Evolutionary conservation across 2,113 vertebrate genomes (phyloP).

Genomic region (Melanerpes aurifrons): DNA sequence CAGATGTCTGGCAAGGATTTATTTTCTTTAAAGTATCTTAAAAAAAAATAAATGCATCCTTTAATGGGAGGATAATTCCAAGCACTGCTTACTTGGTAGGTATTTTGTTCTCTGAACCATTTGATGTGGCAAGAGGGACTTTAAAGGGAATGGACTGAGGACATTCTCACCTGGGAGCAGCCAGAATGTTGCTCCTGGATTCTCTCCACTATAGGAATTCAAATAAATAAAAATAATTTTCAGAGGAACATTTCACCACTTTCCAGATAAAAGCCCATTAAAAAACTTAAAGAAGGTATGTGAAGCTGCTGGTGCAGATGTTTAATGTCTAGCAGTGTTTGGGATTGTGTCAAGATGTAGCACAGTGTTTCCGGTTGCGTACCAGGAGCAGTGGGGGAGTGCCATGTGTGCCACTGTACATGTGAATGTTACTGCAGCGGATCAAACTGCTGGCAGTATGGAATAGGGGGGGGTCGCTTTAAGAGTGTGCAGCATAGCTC

Average conservation of each 20-base stretch:
- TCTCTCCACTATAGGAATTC: not conserved
- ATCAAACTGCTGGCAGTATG: not conserved
- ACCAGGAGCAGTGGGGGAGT: rapidly evolving
- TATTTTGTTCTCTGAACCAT: not conserved
- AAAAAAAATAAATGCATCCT: not conserved
- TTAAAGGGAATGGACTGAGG: not conserved
- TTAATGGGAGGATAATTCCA: not conserved
- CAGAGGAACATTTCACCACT: not conserved
- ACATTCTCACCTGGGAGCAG: not conserved
- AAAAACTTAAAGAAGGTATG: not conserved
- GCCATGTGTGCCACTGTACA: rapidly evolving
- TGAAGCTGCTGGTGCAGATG: not conserved
- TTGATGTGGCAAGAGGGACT: not conserved
- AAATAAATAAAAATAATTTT: not conserved
- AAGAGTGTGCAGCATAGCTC: not conserved
- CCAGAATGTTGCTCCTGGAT: not conserved
- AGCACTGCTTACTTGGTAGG: not conserved
- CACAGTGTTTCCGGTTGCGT: not conserved
- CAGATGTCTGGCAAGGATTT: not conserved
- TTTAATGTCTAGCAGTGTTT: not conserved
- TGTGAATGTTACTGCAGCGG: not conserved
- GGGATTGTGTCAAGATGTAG: not conserved
- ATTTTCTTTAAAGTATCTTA: not conserved
- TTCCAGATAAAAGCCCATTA: not conserved
- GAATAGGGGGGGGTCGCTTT: not conserved